phyloP scores from a whole-genome alignment of 2,797 vertebrate species.

The Eulemur albifrons region DNA sequence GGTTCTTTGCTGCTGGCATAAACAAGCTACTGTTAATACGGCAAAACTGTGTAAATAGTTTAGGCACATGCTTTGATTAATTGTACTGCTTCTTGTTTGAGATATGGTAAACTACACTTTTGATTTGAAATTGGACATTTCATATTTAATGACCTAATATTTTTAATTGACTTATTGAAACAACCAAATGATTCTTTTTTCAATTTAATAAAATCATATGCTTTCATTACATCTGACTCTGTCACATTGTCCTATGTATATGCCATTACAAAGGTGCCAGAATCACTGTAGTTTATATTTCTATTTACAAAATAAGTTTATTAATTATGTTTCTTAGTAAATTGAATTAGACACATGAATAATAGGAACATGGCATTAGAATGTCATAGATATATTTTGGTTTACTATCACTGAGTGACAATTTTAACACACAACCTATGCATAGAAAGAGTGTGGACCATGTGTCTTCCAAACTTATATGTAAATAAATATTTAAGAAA shows the following conservation, averaged over 20 bases:
- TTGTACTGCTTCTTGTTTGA: too few species aligned
- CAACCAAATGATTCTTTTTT: neutral
- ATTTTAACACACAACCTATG: neutral
- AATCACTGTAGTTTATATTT: neutral
- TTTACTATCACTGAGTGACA: neutral
- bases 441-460: neutral
- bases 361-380: neutral
- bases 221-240: neutral
- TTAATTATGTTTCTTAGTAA: neutral
- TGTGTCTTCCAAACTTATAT: neutral
- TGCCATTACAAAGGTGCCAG: neutral
- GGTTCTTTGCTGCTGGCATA: too few species aligned
- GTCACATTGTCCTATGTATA: neutral
- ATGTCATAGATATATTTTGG: neutral
- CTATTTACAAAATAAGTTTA: neutral
- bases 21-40: too few species aligned
- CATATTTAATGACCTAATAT: too few species aligned
- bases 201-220: neutral
- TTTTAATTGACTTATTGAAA: neutral
- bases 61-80: too few species aligned
- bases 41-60: too few species aligned
- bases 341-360: neutral
- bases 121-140: too few species aligned
- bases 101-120: too few species aligned
- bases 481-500: neutral